Evolutionary conservation across 2,797 vertebrate species (phyloP).

Genomic region (Naso thynnoides): DNA sequence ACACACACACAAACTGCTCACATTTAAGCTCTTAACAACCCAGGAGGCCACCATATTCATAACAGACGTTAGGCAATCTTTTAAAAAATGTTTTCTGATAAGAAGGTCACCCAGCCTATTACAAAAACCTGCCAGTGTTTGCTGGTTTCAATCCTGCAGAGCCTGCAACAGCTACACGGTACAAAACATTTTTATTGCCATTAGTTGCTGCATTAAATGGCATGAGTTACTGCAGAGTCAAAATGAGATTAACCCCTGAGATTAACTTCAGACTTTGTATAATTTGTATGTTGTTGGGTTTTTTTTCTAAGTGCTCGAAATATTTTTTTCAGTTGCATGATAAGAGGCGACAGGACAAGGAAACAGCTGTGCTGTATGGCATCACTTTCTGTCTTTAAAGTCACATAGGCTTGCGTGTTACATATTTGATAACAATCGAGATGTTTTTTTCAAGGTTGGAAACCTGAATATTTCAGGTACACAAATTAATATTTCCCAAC

Average conservation of each 20-base stretch:
- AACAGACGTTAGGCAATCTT: conserved; percentile 63
- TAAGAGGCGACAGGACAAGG: neutral
- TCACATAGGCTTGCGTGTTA: neutral
- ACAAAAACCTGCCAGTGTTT: conserved; percentile 32
- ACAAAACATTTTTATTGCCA: neutral
- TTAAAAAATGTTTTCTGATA: conserved; percentile 54
- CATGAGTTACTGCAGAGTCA: neutral
- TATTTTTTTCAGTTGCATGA: too few relatives aligned
- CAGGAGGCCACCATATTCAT: conserved; percentile 65
- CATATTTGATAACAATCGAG: neutral
- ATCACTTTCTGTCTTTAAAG: neutral
- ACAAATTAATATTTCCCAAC: conserved; percentile 49
- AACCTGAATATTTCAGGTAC: conserved; percentile 17
- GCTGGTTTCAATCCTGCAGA: conserved; percentile 27
- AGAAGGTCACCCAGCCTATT: conserved; percentile 63
- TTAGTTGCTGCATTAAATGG: conserved; percentile 9
- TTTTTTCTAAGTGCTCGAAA: neutral
- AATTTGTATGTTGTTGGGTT: neutral
- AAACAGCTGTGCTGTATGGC: neutral
- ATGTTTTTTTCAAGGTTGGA: neutral
- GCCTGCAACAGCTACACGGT: conserved; percentile 18
- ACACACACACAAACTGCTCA: conserved; percentile 29
- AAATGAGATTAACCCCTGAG: neutral
- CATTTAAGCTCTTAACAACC: conserved; percentile 63
- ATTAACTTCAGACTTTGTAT: neutral